A percentile compares a stretch with the other conserved stretches of the same genome.
These are phyloP conservation scores for Mamestra brassicae DNA, from an alignment of 2,888 invertebrate genomes.

Conservation along the genomic window DNA sequence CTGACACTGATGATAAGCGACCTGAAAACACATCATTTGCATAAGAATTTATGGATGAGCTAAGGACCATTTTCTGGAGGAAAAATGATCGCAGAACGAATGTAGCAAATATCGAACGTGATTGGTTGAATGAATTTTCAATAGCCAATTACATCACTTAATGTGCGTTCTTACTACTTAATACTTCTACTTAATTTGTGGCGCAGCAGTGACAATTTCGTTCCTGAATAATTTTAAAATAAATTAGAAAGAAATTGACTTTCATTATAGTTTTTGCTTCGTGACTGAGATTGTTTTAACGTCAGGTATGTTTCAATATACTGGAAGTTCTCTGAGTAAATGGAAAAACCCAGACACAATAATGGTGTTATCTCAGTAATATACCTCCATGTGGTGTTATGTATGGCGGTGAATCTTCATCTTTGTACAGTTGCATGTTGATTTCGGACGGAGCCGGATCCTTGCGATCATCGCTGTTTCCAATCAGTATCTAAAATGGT, in stretches of 20 bases:
- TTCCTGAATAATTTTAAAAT: too few species aligned
- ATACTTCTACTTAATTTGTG: background rate
- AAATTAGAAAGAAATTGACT: background rate
- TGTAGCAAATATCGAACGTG: background rate
- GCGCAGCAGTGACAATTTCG: background rate
- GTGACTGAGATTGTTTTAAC: background rate
- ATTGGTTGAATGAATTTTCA: background rate
- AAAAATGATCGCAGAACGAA: background rate
- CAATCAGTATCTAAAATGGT: constrained; percentile 88
- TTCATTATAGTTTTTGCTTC: background rate
- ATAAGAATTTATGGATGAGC: background rate
- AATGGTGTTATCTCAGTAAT: background rate
- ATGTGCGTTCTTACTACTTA: background rate
- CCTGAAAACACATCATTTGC: constrained; percentile 66
- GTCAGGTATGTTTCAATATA: background rate
- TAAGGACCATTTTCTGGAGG: background rate
- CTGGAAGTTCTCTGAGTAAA: background rate
- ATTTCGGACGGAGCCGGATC: constrained; percentile 90
- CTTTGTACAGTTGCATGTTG: constrained; percentile 88
- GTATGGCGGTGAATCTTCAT: constrained; percentile 89
- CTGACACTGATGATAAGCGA: constrained; percentile 90
- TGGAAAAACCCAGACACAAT: background rate
- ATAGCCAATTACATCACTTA: background rate
- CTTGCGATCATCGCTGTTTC: constrained; percentile 88
- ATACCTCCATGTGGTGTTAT: constrained; percentile 80